Evolutionary conservation across 2,113 vertebrate genomes (phyloP).

Genomic region (Rhizomys pruinosus): DNA sequence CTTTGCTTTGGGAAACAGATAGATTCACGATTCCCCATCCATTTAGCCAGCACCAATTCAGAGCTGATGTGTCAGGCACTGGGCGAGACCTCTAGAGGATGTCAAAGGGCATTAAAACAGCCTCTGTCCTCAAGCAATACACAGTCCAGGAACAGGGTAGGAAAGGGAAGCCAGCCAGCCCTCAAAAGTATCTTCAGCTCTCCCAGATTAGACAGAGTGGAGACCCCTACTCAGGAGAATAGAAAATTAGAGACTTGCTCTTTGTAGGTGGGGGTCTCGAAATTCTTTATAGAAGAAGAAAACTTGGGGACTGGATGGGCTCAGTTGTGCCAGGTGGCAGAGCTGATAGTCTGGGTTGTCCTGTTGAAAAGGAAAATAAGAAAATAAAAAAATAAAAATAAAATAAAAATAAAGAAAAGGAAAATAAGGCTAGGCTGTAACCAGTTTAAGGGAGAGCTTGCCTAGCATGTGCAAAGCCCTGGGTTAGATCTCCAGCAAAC

Average conservation of each 20-base stretch:
- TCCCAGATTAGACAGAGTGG: background rate
- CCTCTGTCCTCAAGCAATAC: background rate
- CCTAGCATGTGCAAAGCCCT: background rate
- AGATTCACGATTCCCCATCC: background rate
- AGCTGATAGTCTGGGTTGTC: background rate
- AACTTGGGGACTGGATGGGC: background rate
- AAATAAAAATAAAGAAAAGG: background rate
- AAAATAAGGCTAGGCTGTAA: background rate
- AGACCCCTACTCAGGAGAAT: background rate
- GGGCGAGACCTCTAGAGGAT: background rate
- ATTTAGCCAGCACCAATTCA: background rate
- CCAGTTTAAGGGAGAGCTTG: background rate
- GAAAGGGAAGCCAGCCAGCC: background rate
- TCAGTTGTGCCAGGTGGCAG: background rate
- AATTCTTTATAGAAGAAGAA: constrained; percentile 1
- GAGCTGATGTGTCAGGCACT: background rate
- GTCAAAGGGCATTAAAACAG: background rate
- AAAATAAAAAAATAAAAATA: background rate
- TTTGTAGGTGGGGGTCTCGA: background rate
- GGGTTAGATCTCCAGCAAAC: background rate
- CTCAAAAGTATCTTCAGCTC: background rate
- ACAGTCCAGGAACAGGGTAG: background rate
- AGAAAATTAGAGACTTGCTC: background rate
- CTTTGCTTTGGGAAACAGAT: background rate
- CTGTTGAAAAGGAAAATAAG: no score